Evolutionary conservation across 2,113 vertebrate genomes (phyloP).

Genomic region (Castor canadensis): DNA sequence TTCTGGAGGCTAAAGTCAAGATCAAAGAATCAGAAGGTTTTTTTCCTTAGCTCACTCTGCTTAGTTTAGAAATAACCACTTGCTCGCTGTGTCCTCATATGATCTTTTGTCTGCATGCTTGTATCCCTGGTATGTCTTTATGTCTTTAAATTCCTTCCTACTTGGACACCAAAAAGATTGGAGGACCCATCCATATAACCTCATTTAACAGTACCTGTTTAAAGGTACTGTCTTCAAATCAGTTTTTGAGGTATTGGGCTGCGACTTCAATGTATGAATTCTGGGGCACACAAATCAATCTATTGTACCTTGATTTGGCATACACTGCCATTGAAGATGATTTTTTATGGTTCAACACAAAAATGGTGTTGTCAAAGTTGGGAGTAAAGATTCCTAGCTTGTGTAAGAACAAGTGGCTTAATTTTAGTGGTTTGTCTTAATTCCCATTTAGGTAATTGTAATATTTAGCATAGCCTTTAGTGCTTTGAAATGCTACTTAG

Average conservation of each 20-base stretch:
- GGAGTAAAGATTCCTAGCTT: background rate
- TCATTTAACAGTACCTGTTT: no score
- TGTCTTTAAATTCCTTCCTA: background rate
- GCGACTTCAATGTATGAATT: no score
- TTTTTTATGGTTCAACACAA: background rate
- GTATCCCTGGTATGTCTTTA: background rate
- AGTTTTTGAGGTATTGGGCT: background rate
- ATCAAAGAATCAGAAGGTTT: background rate
- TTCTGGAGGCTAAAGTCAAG: background rate
- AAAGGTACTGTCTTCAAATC: no score
- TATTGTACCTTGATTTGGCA: background rate
- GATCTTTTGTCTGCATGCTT: background rate
- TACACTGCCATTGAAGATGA: background rate
- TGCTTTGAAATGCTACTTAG: no score
- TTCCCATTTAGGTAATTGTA: background rate
- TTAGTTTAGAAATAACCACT: background rate
- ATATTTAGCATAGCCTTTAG: no score
- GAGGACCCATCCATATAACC: background rate
- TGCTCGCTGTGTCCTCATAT: background rate
- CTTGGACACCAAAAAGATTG: background rate
- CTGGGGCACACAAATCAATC: background rate
- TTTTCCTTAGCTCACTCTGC: background rate
- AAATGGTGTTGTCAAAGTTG: background rate
- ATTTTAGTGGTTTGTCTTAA: constrained; percentile 33
- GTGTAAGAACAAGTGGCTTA: background rate